Evolutionary conservation across 2,797 vertebrate genomes (phyloP), one percentile per base, ranked within the genome.

Genomic region (Bovichtus diacanthus): DNA sequence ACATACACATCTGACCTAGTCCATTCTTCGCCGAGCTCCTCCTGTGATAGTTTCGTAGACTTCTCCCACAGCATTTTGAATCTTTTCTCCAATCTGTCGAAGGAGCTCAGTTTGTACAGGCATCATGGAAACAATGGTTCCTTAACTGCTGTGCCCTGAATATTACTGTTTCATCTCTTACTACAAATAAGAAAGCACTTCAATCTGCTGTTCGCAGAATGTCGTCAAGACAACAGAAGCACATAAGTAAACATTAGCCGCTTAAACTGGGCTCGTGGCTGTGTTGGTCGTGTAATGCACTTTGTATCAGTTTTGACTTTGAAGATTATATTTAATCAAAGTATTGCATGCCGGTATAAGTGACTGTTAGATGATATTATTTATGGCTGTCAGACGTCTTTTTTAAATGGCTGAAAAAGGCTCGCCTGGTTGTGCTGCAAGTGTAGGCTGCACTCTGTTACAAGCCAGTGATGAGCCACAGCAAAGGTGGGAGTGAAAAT

Each of bases 401-500:
- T 74, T 76, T 67, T 13, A 50, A 70, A 77, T 72, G 88, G 83
- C 89, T 90, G 86, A 44, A 88, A 91, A 91, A 87, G 88, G 58
- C 86, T 84, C 4, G 62, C 63, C 73, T 77, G 72, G 56, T 75
- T 79, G 83, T 58, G 66, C 74, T 69, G 72, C 27, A 43, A 83
- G 88, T 92, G 92, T 93, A 87, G 89, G 91, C 81, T 88, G 90
- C 63, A 41, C 83, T 91, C 80, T 60, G 78, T 77, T 88, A 79
- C 86, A 80, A 85, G 85, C 87, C 63, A 34, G 66, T 3, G 85
- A 92, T 91, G 89, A 92, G 88, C 90, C 85, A 86, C 76, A 86
- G 87, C 80, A 87, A 87, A 93, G 90, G 92, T 93, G 91, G 93
- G 90, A 90, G 91, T 86, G 88, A 90, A 86, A 65, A 90, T 90